These are phyloP conservation scores for Nasonia longicornis DNA, from an alignment of 1,140 invertebrate species.

Conservation along the genomic window DNA sequence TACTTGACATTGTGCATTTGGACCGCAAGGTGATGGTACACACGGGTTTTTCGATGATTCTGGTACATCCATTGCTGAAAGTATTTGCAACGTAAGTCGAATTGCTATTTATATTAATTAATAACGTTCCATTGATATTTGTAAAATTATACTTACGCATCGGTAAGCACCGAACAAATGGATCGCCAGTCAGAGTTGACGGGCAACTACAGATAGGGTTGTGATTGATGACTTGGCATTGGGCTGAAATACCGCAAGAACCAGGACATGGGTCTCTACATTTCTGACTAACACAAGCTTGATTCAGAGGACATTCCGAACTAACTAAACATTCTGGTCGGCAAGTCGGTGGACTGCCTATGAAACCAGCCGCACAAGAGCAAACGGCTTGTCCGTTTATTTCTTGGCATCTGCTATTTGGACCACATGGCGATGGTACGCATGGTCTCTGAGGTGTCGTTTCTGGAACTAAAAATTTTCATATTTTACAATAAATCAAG, in stretches of 20 bases:
- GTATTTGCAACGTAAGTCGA: slow-evolving; percentile 74
- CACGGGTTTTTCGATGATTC: slow-evolving; percentile 70
- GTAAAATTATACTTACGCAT: slow-evolving; percentile 66
- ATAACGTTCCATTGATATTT: slow-evolving; percentile 71
- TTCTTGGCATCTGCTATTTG: slow-evolving; percentile 70
- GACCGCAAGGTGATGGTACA: slow-evolving; percentile 79
- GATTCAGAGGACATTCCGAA: slow-evolving; percentile 65
- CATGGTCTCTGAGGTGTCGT: slow-evolving; percentile 59
- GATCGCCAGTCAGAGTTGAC: slow-evolving; percentile 77
- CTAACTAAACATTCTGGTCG: slow-evolving; percentile 69
- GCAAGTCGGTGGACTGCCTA: slow-evolving; percentile 69
- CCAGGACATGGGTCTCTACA: slow-evolving; percentile 70
- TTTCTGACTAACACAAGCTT: slow-evolving; percentile 68
- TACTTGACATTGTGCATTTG: slow-evolving; percentile 76
- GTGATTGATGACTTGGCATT: slow-evolving; percentile 81
- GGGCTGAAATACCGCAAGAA: slow-evolving; percentile 70
- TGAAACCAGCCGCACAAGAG: slow-evolving; percentile 63
- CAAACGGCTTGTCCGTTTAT: slow-evolving; percentile 66
- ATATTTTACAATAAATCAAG: slow-evolving; percentile 6
- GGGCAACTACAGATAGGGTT: slow-evolving; percentile 83
- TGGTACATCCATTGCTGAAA: slow-evolving; percentile 64
- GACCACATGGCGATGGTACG: slow-evolving; percentile 72
- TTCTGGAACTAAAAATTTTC: slow-evolving; percentile 52
- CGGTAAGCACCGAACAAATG: slow-evolving; percentile 69
- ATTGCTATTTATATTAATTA: slow-evolving; percentile 70